Base-by-base conservation (phyloP, 2,888 invertebrate species). In the Chaetogeoica ovagalla region DNA sequence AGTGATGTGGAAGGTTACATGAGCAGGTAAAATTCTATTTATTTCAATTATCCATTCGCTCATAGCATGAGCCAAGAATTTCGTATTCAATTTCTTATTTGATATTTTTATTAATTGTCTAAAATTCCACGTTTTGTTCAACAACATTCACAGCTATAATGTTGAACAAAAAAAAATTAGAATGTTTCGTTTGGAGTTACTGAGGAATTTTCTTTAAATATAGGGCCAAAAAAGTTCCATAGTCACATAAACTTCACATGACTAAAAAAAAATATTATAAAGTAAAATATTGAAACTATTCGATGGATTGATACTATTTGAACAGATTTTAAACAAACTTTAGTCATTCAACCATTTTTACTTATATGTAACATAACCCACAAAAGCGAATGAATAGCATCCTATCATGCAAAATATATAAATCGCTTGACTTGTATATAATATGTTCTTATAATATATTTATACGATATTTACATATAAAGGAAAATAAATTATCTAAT, bases 201-300 rank as follows among this genome's bases (percentile, higher is more conserved):
- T 23, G 6, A 19, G 43, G 30, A 76, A 68, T 68, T 76, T 39
- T 68, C 55, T 57, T 55, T 57, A 55, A 75, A 75, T 39, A 43
- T 37, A 59, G 30, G 68, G 68, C 60, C 52, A 48, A 62, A 48
- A 77, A 69, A 77, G 60, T 77, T 69, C 52, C 37, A 60, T 75
- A 57, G 57, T 68, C 68, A 43, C 57, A 52, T 21, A 52, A 60
- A 77, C 60, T 55, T 55, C 17, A 59, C 37, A 17, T 48, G 8
- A 37, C 9, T n/a, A 69, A 69, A 60, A 76, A 60, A 62, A 77
- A 30, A 76, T 23, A 68, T 0, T 30, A 73, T 17, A 72, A 48
- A 30, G 69, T 52, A 77, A n/a, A 52, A 69, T 69, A 69, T 69
- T 77, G 69, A 77, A 77, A 77, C 60, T 77, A 48, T 60, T 43